Percentiles rank a stretch among this genome's conserved stretches.
Conservation (phyloP, 2,113 vertebrate species). For the Alethe diademata region DNA sequence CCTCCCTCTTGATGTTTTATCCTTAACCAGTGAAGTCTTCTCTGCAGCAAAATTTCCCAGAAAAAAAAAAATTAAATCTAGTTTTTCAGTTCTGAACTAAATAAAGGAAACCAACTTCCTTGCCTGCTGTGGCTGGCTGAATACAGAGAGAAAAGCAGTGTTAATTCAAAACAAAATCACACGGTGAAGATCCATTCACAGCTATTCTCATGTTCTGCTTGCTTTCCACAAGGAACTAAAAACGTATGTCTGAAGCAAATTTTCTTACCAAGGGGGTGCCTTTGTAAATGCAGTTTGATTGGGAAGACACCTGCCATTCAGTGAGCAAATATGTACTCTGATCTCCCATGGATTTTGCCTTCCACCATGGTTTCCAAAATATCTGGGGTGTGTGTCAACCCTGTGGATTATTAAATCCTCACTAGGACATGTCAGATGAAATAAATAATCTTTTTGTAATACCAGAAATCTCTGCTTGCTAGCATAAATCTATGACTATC, state of each 20-base stretch:
- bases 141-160: background rate
- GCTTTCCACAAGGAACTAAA: background rate
- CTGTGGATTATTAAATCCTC: background rate
- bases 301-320: background rate
- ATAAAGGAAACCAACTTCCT: background rate
- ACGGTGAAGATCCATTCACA: background rate
- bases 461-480: background rate
- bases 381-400: background rate
- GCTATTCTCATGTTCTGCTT: background rate
- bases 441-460: background rate
- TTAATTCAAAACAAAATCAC: slow-evolving; percentile 19
- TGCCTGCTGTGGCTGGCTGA: background rate
- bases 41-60: background rate
- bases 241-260: background rate
- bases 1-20: background rate
- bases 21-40: background rate
- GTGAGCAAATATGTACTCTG: background rate
- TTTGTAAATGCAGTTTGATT: background rate
- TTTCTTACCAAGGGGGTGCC: background rate
- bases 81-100: background rate
- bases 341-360: background rate
- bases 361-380: background rate
- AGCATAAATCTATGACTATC: background rate
- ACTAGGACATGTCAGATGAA: background rate
- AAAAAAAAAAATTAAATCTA: background rate